These are phyloP conservation scores for Moxostoma hubbsi DNA, from an alignment of 2,797 vertebrate species.

Conservation along the genomic window DNA sequence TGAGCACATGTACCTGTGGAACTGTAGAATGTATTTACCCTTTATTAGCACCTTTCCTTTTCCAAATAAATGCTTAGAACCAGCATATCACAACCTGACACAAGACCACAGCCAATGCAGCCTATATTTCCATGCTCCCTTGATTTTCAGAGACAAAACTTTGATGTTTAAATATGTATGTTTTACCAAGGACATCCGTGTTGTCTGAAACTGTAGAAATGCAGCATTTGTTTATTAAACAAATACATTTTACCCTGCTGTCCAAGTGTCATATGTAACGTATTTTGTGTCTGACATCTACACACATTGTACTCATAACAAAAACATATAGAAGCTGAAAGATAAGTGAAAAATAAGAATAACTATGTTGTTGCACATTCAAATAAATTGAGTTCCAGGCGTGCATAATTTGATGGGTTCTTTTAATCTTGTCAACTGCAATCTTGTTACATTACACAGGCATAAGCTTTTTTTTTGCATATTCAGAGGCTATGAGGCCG, in stretches of 20 bases:
- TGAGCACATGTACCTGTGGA: slow-evolving; percentile 63
- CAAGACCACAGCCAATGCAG: slow-evolving; percentile 59
- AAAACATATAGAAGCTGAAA: neutral
- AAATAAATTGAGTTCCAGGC: too few relatives aligned
- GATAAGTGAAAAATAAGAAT: too few relatives aligned
- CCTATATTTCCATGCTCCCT: slow-evolving; percentile 58
- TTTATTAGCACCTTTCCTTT: slow-evolving; percentile 63
- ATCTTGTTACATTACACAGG: too few relatives aligned
- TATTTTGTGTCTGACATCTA: neutral
- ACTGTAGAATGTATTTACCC: slow-evolving; percentile 71
- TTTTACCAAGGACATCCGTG: slow-evolving; percentile 62
- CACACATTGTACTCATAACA: too few relatives aligned
- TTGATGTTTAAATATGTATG: slow-evolving; percentile 61
- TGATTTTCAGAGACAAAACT: slow-evolving; percentile 62
- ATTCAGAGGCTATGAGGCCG: too few relatives aligned
- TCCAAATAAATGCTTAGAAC: slow-evolving; percentile 67
- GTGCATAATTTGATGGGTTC: too few relatives aligned
- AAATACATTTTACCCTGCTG: slow-evolving; percentile 33
- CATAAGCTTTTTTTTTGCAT: too few relatives aligned
- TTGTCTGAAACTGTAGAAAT: slow-evolving; percentile 71
- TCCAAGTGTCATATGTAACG: neutral
- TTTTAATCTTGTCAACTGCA: too few relatives aligned
- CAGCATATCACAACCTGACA: slow-evolving; percentile 36
- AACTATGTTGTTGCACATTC: too few relatives aligned
- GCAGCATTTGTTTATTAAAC: slow-evolving; percentile 77